Evolutionary conservation across 1,140 invertebrate genomes (phyloP).

Genomic region (Elysia chlorotica): DNA sequence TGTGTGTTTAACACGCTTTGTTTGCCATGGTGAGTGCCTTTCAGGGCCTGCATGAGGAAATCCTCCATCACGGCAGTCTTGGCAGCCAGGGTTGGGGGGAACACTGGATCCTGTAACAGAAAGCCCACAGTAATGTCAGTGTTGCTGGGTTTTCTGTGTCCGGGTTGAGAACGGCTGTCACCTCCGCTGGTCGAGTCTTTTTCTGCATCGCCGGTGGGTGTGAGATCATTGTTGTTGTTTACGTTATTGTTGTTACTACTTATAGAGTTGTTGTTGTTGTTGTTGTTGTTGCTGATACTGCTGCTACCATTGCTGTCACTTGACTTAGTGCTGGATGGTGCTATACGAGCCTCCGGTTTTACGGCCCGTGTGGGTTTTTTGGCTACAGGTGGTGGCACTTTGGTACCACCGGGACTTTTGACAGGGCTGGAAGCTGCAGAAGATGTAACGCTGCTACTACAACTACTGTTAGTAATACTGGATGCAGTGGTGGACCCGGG

Average conservation of each 20-base stretch:
- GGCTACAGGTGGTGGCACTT: constrained; percentile 37
- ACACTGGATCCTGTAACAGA: not conserved
- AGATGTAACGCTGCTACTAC: not conserved
- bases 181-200: no score
- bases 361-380: constrained; percentile 22
- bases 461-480: not conserved
- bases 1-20: no score
- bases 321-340: no score
- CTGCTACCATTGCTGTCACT: no score
- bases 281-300: no score
- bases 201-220: no score
- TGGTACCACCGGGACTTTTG: constrained; percentile 15
- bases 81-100: not conserved
- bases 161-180: no score
- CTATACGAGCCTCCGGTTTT: constrained; percentile 2
- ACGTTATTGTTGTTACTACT: no score
- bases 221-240: no score
- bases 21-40: constrained; percentile 20
- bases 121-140: constrained; percentile 19
- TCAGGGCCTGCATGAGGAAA: constrained; percentile 6
- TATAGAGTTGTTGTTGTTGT: not conserved
- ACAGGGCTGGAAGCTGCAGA: not conserved
- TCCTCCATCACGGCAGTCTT: not conserved
- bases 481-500: not conserved
- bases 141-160: not conserved